Conservation (phyloP, 2,888 invertebrate species). For the Scrobipalpa atriplicella region DNA sequence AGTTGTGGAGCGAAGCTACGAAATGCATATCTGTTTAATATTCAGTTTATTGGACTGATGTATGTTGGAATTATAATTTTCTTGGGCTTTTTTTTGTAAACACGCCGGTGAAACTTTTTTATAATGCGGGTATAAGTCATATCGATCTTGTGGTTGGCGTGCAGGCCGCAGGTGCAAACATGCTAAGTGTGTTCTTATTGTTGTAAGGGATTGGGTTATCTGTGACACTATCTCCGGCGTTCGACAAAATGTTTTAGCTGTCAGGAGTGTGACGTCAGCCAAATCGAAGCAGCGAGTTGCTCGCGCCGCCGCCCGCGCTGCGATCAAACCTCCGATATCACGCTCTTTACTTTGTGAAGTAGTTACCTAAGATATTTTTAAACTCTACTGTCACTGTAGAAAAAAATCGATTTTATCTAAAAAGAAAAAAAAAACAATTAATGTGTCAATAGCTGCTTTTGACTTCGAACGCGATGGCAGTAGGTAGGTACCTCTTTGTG, state of each 20-base stretch:
- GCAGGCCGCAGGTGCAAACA: slow-evolving; percentile 83
- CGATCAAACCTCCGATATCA: slow-evolving; percentile 65
- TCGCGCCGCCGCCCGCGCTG: slow-evolving; percentile 52
- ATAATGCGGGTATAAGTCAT: slow-evolving; percentile 63
- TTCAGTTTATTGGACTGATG: slow-evolving; percentile 29
- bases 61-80: slow-evolving; percentile 29
- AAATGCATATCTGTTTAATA: slow-evolving; percentile 28
- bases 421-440: slow-evolving; percentile 30
- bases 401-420: slow-evolving; percentile 15
- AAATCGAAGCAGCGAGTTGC: slow-evolving; percentile 61
- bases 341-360: slow-evolving; percentile 43
- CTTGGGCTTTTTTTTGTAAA: slow-evolving; percentile 28
- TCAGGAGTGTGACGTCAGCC: slow-evolving; percentile 81
- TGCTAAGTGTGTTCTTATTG: slow-evolving; percentile 82
- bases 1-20: slow-evolving; percentile 27
- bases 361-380: slow-evolving; percentile 36
- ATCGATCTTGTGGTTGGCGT: slow-evolving; percentile 62
- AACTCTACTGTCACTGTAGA: slow-evolving; percentile 22
- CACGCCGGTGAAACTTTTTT: slow-evolving; percentile 39
- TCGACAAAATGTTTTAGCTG: slow-evolving; percentile 82
- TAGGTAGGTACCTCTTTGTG: too few species aligned
- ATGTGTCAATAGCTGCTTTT: slow-evolving; percentile 38
- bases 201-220: slow-evolving; percentile 81
- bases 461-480: not conserved
- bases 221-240: slow-evolving; percentile 80